Evolutionary conservation across 1,140 invertebrate genomes (phyloP).

Genomic region (Zaprionus ornatus): DNA sequence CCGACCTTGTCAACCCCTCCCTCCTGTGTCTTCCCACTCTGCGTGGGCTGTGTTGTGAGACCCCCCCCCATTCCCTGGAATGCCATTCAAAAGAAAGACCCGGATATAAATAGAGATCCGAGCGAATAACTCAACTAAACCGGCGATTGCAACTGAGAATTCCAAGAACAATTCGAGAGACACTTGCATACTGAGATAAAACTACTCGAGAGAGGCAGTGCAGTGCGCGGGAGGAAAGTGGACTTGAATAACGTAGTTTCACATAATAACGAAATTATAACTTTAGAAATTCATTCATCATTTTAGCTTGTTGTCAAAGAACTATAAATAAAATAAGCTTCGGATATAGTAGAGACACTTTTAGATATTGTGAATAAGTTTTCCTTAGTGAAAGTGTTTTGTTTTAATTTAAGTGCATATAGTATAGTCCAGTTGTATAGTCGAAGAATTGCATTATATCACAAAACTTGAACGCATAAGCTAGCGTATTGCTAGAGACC

Average conservation of each 20-base stretch:
- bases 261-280: constrained; percentile 25
- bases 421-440: too few species aligned
- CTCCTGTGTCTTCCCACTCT: not conserved
- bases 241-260: not conserved
- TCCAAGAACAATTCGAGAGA: constrained; percentile 46
- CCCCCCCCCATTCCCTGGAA: constrained; percentile 26
- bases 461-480: too few species aligned
- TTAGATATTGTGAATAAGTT: not conserved
- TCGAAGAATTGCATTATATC: too few species aligned
- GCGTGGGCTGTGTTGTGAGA: constrained; percentile 18
- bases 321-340: not conserved
- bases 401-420: too few species aligned
- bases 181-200: constrained; percentile 15
- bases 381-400: not conserved
- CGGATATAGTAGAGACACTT: not conserved
- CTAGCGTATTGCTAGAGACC: too few species aligned
- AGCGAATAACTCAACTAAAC: constrained; percentile 45
- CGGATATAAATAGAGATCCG: constrained; percentile 66
- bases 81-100: constrained; percentile 69
- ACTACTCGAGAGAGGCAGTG: not conserved
- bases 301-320: not conserved
- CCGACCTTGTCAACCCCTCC: not conserved
- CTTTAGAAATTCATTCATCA: constrained; percentile 5
- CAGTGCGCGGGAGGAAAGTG: not conserved
- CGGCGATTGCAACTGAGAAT: constrained; percentile 64